Evolutionary conservation across 2,113 vertebrate genomes (phyloP).

Genomic region (Lepidothrix coronata): DNA sequence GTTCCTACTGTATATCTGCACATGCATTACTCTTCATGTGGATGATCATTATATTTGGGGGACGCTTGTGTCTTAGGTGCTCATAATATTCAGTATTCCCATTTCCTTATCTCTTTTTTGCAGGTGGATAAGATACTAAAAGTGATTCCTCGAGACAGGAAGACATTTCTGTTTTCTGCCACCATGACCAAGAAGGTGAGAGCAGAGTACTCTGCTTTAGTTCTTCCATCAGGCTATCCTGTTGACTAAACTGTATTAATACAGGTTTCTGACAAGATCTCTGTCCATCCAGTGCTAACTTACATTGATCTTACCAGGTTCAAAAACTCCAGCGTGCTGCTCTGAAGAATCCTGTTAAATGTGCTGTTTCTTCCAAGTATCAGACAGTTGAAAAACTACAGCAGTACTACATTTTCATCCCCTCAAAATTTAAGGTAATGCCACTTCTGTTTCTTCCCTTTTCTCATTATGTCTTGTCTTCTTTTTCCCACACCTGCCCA

Average conservation of each 20-base stretch:
- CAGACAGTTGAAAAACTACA: constrained; percentile 96
- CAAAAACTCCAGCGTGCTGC: constrained; percentile 96
- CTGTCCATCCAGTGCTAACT: not conserved
- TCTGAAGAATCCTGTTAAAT: constrained; percentile 93
- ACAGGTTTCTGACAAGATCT: not conserved
- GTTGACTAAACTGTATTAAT: not conserved
- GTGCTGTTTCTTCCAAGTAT: constrained; percentile 94
- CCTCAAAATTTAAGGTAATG: constrained; percentile 94
- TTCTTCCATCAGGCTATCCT: not conserved
- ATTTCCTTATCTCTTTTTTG: not conserved
- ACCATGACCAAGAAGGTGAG: constrained; percentile 99
- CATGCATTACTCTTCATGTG: not conserved
- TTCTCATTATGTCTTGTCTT: not conserved
- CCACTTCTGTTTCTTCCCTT: not conserved
- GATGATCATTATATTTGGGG: not conserved
- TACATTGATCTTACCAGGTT: constrained; percentile 76
- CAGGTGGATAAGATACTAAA: constrained; percentile 98
- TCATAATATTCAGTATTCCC: not conserved
- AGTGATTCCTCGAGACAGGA: constrained; percentile 94
- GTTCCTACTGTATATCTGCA: not conserved
- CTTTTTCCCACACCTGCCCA: not conserved
- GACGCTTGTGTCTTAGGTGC: not conserved
- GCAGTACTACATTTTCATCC: constrained; percentile 97
- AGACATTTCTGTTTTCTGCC: constrained; percentile 94
- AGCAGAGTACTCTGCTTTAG: not conserved